phyloP scores from a whole-genome alignment of 2,113 vertebrate genomes.

The Grammomys dolichurus region DNA sequence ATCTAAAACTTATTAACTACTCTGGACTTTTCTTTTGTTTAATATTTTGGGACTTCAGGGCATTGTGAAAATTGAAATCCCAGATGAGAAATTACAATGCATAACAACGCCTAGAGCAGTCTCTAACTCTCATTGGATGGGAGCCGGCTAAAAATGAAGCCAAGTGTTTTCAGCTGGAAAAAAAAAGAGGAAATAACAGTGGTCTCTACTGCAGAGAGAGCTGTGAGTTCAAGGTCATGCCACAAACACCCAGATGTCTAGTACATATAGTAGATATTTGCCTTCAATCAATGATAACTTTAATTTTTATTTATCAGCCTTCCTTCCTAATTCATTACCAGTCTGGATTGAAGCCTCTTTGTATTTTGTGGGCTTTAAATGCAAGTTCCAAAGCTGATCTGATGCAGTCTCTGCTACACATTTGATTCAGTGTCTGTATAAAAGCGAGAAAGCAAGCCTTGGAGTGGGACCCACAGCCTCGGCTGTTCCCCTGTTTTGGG shows the following conservation, averaged over 20 bases:
- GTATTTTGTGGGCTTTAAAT: neutral
- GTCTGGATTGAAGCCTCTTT: neutral
- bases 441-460: neutral
- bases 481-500: neutral
- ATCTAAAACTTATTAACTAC: neutral
- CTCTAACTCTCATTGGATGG: neutral
- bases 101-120: neutral
- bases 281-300: neutral
- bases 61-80: neutral
- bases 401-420: neutral
- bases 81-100: neutral
- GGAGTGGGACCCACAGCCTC: neutral
- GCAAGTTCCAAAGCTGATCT: neutral
- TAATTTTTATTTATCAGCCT: slow-evolving; percentile 17
- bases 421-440: neutral
- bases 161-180: neutral
- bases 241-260: neutral
- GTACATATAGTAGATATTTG: neutral
- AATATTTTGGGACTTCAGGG: neutral
- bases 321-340: neutral
- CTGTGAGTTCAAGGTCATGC: neutral
- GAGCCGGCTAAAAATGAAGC: neutral
- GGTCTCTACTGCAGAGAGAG: neutral
- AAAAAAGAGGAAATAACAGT: neutral
- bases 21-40: neutral